Evolutionary conservation across 2,888 invertebrate genomes (phyloP).

Genomic region (Zaprionus lineosus): DNA sequence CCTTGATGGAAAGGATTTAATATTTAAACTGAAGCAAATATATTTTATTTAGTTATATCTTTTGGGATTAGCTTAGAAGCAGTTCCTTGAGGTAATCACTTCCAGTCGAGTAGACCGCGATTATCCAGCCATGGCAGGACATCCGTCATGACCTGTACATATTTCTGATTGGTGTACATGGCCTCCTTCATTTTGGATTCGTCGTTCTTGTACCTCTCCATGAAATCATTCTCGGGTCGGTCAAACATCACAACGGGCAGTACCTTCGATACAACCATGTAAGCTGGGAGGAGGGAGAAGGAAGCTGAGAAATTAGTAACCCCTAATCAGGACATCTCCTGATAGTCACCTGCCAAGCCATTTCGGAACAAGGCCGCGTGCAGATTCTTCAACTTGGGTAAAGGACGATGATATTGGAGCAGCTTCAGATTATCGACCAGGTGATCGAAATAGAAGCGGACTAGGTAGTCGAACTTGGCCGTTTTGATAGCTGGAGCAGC

Average conservation of each 20-base stretch:
- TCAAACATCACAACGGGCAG: conserved; percentile 80
- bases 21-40: too few relatives aligned
- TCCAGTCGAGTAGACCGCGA: conserved; percentile 79
- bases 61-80: too few relatives aligned
- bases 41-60: too few relatives aligned
- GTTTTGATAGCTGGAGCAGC: conserved; percentile 70
- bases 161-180: conserved; percentile 79
- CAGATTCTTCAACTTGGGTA: conserved; percentile 79
- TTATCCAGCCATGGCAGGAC: conserved; percentile 81
- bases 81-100: conserved; percentile 36
- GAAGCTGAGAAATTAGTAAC: too few relatives aligned
- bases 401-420: conserved; percentile 77
- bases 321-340: too few relatives aligned
- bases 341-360: conserved; percentile 79
- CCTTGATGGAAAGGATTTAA: too few relatives aligned
- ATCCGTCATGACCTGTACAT: conserved; percentile 73
- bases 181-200: conserved; percentile 72
- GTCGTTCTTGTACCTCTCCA: conserved; percentile 61
- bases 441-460: conserved; percentile 79
- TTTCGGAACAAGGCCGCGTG: conserved; percentile 75
- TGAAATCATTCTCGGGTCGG: conserved; percentile 56
- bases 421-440: conserved; percentile 78
- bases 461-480: conserved; percentile 79
- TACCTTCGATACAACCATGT: conserved; percentile 78
- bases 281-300: conserved; percentile 59